A percentile compares a stretch with the other conserved stretches of the same genome.
phyloP scores from a whole-genome alignment of 2,113 vertebrate genomes.

The Neodon shergylaensis region DNA sequence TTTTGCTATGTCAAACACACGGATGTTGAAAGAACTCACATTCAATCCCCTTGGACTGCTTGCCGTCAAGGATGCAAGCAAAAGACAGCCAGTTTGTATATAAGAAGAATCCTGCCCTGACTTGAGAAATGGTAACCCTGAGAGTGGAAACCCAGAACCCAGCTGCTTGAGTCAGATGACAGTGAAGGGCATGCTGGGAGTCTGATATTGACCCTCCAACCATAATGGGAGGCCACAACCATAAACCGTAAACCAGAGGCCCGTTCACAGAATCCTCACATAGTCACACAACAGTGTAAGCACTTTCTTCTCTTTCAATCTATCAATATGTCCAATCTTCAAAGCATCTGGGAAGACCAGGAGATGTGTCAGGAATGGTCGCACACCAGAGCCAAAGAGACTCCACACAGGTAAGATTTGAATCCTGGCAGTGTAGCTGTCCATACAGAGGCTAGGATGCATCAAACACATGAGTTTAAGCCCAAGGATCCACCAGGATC shows the following conservation, averaged over 20 bases:
- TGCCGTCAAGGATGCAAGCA: neutral
- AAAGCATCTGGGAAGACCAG: neutral
- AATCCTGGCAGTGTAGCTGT: neutral
- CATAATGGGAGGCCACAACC: neutral
- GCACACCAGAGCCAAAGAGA: neutral
- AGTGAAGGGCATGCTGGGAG: neutral
- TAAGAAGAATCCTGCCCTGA: neutral
- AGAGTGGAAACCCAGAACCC: neutral
- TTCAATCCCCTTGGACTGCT: neutral
- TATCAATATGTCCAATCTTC: neutral
- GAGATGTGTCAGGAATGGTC: neutral
- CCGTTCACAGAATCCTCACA: too few relatives aligned
- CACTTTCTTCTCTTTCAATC: neutral
- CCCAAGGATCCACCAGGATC: neutral
- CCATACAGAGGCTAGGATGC: fast-evolving
- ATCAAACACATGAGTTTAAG: fast-evolving
- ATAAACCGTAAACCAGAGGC: neutral
- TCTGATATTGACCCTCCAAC: fast-evolving
- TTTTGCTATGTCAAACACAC: neutral
- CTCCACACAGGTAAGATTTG: neutral
- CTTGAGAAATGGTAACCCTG: neutral
- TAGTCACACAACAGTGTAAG: fast-evolving
- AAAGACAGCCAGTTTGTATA: neutral
- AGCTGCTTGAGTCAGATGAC: neutral
- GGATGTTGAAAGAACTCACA: neutral